Evolutionary conservation across 2,113 vertebrate genomes (phyloP).

Genomic region (Micronisus gabar): DNA sequence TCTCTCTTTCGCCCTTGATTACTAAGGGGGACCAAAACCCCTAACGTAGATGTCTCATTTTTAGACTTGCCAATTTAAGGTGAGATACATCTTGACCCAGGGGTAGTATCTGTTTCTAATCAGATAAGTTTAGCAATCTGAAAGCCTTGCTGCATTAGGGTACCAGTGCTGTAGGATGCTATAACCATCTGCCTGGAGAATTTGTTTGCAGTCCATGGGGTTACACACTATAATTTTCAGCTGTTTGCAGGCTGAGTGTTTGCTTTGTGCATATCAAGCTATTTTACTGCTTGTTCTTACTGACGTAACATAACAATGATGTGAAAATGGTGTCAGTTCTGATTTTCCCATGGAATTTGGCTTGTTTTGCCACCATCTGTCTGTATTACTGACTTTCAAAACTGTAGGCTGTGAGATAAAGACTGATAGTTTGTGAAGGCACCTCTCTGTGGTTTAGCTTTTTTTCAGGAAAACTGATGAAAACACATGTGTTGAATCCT

Average conservation of each 20-base stretch:
- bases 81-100: not conserved
- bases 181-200: not conserved
- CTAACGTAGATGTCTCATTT: rapidly evolving
- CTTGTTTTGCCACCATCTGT: conserved; percentile 14
- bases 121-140: rapidly evolving
- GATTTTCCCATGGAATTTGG: not conserved
- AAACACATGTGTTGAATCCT: not conserved
- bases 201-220: not conserved
- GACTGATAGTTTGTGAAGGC: not conserved
- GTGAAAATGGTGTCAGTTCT: not conserved
- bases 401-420: not conserved
- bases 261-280: not conserved
- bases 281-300: not conserved
- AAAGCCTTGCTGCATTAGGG: not conserved
- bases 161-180: not conserved
- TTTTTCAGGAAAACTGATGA: not conserved
- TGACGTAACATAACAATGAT: not conserved
- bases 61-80: not conserved
- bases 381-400: not conserved
- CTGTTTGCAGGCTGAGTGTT: not conserved
- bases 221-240: not conserved
- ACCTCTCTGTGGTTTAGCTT: not conserved
- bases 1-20: not conserved
- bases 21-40: not conserved
- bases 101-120: not conserved